These are phyloP conservation scores for Bursaphelenchus okinawaensis DNA, from an alignment of 2,888 invertebrate genomes.

Conservation along the genomic window DNA sequence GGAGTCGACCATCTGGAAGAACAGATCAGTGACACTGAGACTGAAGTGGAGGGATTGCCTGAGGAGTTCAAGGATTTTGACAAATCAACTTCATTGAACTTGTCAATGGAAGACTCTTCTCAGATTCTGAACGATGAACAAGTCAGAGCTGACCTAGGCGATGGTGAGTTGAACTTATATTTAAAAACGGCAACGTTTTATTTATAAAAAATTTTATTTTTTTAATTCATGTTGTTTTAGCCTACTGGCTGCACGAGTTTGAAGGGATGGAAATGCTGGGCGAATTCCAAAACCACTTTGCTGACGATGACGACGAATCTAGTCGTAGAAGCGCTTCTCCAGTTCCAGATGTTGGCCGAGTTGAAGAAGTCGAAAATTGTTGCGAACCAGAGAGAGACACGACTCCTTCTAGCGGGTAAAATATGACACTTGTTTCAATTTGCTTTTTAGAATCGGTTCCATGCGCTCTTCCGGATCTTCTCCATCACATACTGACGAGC, in stretches of 20 bases:
- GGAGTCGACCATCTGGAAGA: too few species aligned
- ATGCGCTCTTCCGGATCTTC: slow-evolving; percentile 21
- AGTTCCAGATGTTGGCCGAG: neutral
- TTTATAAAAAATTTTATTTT: neutral
- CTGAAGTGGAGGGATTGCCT: neutral
- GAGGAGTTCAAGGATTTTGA: neutral
- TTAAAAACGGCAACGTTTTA: neutral
- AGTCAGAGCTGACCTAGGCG: neutral
- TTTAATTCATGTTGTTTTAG: neutral
- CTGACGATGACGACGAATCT: neutral
- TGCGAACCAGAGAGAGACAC: neutral
- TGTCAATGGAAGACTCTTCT: neutral
- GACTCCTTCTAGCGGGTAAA: slow-evolving; percentile 22
- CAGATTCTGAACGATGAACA: neutral
- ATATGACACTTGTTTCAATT: neutral
- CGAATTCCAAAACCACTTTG: slow-evolving; percentile 11
- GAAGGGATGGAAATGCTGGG: slow-evolving; percentile 9
- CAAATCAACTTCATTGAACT: neutral
- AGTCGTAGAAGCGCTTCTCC: neutral
- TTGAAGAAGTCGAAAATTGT: neutral
- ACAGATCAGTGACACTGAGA: neutral
- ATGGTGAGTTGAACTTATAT: neutral
- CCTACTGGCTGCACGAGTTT: slow-evolving; percentile 4
- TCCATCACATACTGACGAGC: slow-evolving; percentile 10
- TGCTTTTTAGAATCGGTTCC: slow-evolving; percentile 17